Conservation (phyloP, 2,113 vertebrate species). For the Ceyx cyanopectus region DNA sequence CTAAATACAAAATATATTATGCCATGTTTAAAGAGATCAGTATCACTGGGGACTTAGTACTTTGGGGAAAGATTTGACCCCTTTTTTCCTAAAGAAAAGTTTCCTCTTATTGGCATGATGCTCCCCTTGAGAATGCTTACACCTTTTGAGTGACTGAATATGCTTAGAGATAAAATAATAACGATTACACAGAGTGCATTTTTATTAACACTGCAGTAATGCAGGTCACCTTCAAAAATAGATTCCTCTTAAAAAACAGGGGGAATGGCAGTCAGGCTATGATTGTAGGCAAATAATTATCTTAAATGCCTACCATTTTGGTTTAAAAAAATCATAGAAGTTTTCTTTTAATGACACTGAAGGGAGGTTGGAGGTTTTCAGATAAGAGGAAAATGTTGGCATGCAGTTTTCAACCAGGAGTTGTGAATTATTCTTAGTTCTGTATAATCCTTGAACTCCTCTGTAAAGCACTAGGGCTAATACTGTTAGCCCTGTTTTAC, state of each 20-base stretch:
- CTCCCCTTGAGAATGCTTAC: conserved; percentile 23
- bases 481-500: background rate
- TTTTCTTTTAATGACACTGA: background rate
- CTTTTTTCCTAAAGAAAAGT: background rate
- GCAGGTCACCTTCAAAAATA: conserved; percentile 68
- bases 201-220: conserved; percentile 64
- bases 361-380: conserved; percentile 6
- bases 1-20: background rate
- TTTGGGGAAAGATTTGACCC: conserved; percentile 9
- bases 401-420: conserved; percentile 23
- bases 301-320: conserved; percentile 7
- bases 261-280: background rate
- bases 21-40: background rate
- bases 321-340: background rate
- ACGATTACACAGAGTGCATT: conserved; percentile 52
- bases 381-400: background rate
- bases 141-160: conserved; percentile 44
- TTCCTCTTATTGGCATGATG: background rate
- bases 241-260: conserved; percentile 2
- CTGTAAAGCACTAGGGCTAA: background rate
- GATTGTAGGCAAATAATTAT: background rate
- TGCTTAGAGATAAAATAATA: conserved; percentile 70
- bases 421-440: conserved; percentile 4
- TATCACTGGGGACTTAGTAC: background rate
- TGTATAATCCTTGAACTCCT: conserved; percentile 13